These are phyloP conservation scores for Sebastes oblongus DNA, from an alignment of 2,797 vertebrate genomes.

Conservation along the genomic window DNA sequence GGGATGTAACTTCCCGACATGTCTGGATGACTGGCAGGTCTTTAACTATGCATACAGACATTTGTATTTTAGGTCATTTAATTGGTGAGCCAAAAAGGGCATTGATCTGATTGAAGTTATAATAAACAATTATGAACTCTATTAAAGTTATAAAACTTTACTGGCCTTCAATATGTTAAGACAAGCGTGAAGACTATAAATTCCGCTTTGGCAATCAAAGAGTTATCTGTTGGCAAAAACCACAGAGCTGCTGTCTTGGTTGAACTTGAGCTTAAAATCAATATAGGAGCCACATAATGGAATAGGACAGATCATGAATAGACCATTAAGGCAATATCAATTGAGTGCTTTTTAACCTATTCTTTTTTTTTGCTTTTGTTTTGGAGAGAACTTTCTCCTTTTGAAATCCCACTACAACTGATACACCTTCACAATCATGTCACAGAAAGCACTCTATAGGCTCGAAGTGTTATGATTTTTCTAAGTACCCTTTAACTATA, in stretches of 20 bases:
- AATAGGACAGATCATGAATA: slow-evolving; percentile 55
- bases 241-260: slow-evolving; percentile 34
- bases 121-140: neutral
- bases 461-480: neutral
- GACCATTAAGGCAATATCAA: slow-evolving; percentile 48
- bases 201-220: slow-evolving; percentile 35
- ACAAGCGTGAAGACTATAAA: neutral
- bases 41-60: slow-evolving; percentile 4
- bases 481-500: neutral
- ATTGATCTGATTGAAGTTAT: neutral
- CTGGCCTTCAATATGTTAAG: neutral
- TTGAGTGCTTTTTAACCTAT: slow-evolving; percentile 39
- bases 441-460: neutral
- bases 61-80: slow-evolving; percentile 1
- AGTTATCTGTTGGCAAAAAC: slow-evolving; percentile 38
- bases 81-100: neutral
- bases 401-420: neutral
- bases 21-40: slow-evolving; percentile 39
- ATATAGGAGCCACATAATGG: slow-evolving; percentile 56
- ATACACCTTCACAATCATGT: neutral
- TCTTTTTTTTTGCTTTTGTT: neutral
- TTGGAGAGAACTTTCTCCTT: neutral
- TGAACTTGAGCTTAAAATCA: slow-evolving; percentile 59
- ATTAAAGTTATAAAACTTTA: neutral
- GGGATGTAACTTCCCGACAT: slow-evolving; percentile 35